Evolutionary conservation across 2,888 invertebrate species (phyloP), one percentile per base, ranked within the genome.

Genomic region (Drosophila tripunctata): DNA sequence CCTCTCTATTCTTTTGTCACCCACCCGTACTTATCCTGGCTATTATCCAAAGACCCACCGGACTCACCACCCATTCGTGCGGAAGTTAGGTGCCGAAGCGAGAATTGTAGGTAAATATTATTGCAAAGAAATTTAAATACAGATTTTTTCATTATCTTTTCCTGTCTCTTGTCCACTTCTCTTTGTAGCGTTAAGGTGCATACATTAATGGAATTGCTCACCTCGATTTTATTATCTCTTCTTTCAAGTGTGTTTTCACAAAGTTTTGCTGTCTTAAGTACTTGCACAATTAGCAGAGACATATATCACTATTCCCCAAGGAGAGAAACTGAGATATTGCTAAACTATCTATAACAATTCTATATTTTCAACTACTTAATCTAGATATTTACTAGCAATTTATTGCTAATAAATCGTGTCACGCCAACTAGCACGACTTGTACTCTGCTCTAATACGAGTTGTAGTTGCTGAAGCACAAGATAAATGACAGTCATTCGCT

Each of bases 21-120:
- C 44, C 14, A 14, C 33, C 45, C 21, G 14, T 21, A 27, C 36
- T 21, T 48, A 60, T 54, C 48, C 33, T 19, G 47, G 27, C 40
- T 21, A 27, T n/a, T 40, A 51, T 12, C 75, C 60, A 52, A 36
- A 17, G 17, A 10, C 14, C 30, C 19, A 40, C 57, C 19, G 21
- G 63, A 60, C n/a, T n/a, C n/a, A n/a, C n/a, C 27, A 27, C 10
- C 55, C 64, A 66, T 51, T 68, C 83, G 71, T 87, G 78, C 87
- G 75, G 79, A 81, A 82, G 88, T 77, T 68, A 77, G 79, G 79
- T 84, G 86, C 79, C 78, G 76, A 77, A 79, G 77, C 84, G 87
- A 78, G 70, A 84, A 74, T 75, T 73, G 72, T 78, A 78, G 80
- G 78, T 82, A 89, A 89, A 89, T 84, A 88, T 87, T 89, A 72